Conservation (phyloP, 2,797 vertebrate species). For the Macroramphosus scolopax region DNA sequence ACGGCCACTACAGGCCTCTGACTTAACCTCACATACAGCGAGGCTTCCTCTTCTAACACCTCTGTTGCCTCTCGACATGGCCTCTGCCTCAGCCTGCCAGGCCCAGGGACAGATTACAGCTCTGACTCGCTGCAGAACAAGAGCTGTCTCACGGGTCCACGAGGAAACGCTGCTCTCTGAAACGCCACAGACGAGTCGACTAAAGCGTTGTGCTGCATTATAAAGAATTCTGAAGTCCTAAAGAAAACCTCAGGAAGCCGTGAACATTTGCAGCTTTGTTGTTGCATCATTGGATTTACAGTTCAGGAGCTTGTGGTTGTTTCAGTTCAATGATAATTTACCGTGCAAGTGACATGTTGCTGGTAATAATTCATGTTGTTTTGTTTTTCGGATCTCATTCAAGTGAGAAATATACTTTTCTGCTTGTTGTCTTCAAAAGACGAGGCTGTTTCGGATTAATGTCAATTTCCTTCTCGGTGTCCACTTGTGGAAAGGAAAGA, state of each 20-base stretch:
- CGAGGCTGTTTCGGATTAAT: constrained; percentile 54
- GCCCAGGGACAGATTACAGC: constrained; percentile 61
- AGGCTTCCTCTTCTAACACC: constrained; percentile 77
- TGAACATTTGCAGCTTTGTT: constrained; percentile 7
- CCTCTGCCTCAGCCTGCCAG: constrained; percentile 57
- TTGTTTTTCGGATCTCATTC: constrained; percentile 46
- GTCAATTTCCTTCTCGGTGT: constrained; percentile 62
- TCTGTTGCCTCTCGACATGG: constrained; percentile 66
- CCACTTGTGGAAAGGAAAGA: constrained; percentile 47
- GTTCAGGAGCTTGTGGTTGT: constrained; percentile 29
- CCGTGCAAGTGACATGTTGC: constrained; percentile 21
- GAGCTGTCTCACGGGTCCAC: constrained; percentile 24
- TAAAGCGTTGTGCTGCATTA: background rate
- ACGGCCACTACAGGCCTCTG: constrained; percentile 67
- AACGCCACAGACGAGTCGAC: constrained; percentile 13
- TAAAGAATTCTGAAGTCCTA: background rate
- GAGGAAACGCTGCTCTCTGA: constrained; percentile 10
- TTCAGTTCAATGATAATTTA: constrained; percentile 37
- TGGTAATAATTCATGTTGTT: constrained; percentile 39
- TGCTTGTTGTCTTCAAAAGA: constrained; percentile 37
- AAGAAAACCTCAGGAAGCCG: background rate
- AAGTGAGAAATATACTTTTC: constrained; percentile 42
- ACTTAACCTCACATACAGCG: constrained; percentile 74
- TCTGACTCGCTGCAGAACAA: constrained; percentile 27
- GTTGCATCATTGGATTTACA: constrained; percentile 24